Conservation (phyloP, 2,888 invertebrate species). For the Tenthredo amoena region DNA sequence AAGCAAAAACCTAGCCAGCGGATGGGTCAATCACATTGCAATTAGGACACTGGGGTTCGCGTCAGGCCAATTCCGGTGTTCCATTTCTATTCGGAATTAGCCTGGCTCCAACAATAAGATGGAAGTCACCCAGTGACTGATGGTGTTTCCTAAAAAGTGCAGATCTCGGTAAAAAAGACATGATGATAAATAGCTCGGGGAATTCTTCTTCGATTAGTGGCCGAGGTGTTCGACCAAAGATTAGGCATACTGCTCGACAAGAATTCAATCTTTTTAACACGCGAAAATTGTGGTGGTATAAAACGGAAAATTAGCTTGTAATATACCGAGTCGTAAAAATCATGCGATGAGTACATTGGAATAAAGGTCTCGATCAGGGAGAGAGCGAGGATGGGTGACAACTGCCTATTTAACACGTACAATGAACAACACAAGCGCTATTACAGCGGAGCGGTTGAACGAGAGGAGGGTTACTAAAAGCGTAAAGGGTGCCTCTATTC, state of each 20-base stretch:
- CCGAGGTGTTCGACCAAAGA: slow-evolving; percentile 36
- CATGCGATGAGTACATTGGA: neutral
- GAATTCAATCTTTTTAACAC: neutral
- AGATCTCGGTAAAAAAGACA: slow-evolving; percentile 43
- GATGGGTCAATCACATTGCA: slow-evolving; percentile 53
- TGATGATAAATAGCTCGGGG: slow-evolving; percentile 49
- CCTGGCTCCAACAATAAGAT: slow-evolving; percentile 54
- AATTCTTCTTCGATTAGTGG: slow-evolving; percentile 50
- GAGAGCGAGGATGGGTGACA: neutral
- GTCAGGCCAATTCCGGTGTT: slow-evolving; percentile 46
- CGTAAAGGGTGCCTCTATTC: slow-evolving; percentile 33
- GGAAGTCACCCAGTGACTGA: slow-evolving; percentile 53
- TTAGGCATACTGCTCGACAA: neutral
- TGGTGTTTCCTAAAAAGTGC: slow-evolving; percentile 49
- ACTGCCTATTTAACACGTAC: slow-evolving; percentile 26
- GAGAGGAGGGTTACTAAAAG: slow-evolving; percentile 32
- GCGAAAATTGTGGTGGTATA: neutral
- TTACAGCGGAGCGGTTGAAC: neutral
- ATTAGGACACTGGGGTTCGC: slow-evolving; percentile 46
- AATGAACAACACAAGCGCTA: slow-evolving; percentile 15
- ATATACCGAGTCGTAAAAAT: neutral
- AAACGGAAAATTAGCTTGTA: neutral
- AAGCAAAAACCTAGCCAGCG: slow-evolving; percentile 12
- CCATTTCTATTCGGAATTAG: slow-evolving; percentile 50
- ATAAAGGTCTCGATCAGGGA: neutral